Evolutionary conservation across 2,797 vertebrate species (phyloP), one percentile per base, ranked within the genome.

Genomic region (Eurystomus glaucurus): DNA sequence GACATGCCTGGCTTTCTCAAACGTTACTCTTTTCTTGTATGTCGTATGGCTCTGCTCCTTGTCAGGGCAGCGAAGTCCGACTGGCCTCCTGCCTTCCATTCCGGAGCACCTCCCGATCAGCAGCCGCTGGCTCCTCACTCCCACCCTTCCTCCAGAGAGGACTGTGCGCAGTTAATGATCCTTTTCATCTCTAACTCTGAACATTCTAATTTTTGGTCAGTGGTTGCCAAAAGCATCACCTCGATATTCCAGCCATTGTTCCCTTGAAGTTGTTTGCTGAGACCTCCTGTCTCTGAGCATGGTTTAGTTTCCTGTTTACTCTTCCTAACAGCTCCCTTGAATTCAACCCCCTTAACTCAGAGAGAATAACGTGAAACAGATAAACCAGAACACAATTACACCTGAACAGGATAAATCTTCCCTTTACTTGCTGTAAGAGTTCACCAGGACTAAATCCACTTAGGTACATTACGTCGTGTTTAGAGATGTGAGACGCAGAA

Each of bases 231-330:
- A 55, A 79, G 76, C 80, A 86, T 58, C 85, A 46, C 35, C 46
- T 68, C 33, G 5, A 3, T 9, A 48, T 25, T 35, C n/a, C 74
- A 79, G 46, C 43, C 62, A 85, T 64, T 94, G 91, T 91, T 85
- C 70, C 60, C 35, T 15, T 31, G 4, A 43, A 61, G 89, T 19
- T 88, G 75, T 90, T 88, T 82, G 41, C 72, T 15, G 65, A 60
- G 72, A 41, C 52, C 62, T 70, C 86, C 64, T 79, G 52, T 83
- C 57, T 76, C 83, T 79, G 85, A 37, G 80, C 55, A 66, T 77
- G 93, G 93, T 92, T 92, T 4, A 9, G 62, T 52, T 91, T 97
- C 95, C 93, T 91, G 83, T 90, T 96, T 83, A 74, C 48, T 85
- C 70, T 87, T 91, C 85, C 79, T 52, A 74, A 55, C 55, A 77